Percentiles rank a stretch among this genome's conserved stretches.
These are phyloP conservation scores for Mystacides longicornis DNA, from an alignment of 2,888 invertebrate species.

Conservation along the genomic window DNA sequence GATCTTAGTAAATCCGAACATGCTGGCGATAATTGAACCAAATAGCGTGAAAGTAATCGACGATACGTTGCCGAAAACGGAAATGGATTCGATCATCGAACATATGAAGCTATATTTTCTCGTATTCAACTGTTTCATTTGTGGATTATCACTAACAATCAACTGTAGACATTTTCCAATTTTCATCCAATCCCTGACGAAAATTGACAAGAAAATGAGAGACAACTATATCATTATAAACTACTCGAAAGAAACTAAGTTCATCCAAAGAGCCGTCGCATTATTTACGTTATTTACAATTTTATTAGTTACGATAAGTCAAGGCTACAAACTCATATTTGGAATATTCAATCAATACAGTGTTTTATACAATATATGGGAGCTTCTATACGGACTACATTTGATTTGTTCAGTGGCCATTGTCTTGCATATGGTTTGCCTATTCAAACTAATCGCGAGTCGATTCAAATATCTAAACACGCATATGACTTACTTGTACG, in stretches of 20 bases:
- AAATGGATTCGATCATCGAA: conserved; percentile 8
- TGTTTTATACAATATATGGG: not conserved
- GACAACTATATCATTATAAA: conserved; percentile 7
- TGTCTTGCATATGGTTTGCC: not conserved
- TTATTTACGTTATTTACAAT: not conserved
- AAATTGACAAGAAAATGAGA: conserved; percentile 10
- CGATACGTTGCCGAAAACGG: not conserved
- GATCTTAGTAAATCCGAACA: not conserved
- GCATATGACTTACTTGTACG: no score
- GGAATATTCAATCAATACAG: not conserved
- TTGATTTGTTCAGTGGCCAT: not conserved
- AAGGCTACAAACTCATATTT: not conserved
- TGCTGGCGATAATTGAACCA: not conserved
- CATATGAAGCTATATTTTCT: conserved; percentile 6
- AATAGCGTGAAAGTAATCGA: not conserved
- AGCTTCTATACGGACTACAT: not conserved
- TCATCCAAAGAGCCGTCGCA: not conserved
- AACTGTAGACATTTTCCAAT: not conserved
- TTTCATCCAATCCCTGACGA: conserved; percentile 4
- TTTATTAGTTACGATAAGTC: not conserved
- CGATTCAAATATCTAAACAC: not conserved
- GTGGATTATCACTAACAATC: not conserved
- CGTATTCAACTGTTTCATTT: not conserved
- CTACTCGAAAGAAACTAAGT: not conserved
- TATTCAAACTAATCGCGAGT: not conserved